A percentile compares a stretch with the other conserved stretches of the same genome.
phyloP scores from a whole-genome alignment of 1,140 invertebrate genomes.

The Musca domestica region DNA sequence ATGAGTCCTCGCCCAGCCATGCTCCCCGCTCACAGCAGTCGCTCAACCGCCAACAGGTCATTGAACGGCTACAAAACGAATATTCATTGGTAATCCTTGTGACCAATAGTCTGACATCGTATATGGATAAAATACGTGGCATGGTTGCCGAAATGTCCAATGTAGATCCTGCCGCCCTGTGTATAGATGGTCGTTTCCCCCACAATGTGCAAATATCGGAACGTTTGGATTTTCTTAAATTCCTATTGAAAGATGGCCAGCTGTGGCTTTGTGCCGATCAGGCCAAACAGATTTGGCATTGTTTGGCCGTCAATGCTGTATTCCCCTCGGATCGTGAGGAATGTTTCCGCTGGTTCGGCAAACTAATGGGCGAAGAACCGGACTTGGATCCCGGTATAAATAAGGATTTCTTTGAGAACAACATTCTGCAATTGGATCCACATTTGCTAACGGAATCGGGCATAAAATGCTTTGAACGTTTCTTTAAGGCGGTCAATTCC shows the following conservation, averaged over 20 bases:
- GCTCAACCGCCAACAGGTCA: slow-evolving; percentile 74
- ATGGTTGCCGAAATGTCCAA: slow-evolving; percentile 72
- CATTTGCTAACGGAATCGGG: slow-evolving; percentile 90
- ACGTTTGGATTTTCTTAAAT: slow-evolving; percentile 89
- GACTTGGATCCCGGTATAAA: slow-evolving; percentile 96
- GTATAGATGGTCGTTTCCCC: slow-evolving; percentile 86
- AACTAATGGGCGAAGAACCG: slow-evolving; percentile 96
- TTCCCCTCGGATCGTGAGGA: slow-evolving; percentile 90
- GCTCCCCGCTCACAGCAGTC: slow-evolving; percentile 65
- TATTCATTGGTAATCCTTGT: slow-evolving; percentile 92
- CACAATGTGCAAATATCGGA: slow-evolving; percentile 93
- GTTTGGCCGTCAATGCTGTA: slow-evolving; percentile 89
- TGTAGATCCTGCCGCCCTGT: slow-evolving; percentile 77
- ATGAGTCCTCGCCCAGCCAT: slow-evolving; percentile 77
- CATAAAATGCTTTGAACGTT: slow-evolving; percentile 83
- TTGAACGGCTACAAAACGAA: slow-evolving; percentile 87
- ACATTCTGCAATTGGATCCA: slow-evolving; percentile 90
- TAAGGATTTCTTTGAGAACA: slow-evolving; percentile 94
- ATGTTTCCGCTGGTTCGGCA: slow-evolving; percentile 99
- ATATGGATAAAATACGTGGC: slow-evolving; percentile 83
- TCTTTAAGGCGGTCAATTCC: slow-evolving; percentile 95
- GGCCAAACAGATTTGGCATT: slow-evolving; percentile 96
- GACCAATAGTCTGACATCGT: slow-evolving; percentile 86
- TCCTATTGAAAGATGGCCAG: slow-evolving; percentile 89
- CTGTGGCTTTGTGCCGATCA: slow-evolving; percentile 94